Conservation (phyloP, 23 tunicate species). For the Halocynthia roretzi region DNA sequence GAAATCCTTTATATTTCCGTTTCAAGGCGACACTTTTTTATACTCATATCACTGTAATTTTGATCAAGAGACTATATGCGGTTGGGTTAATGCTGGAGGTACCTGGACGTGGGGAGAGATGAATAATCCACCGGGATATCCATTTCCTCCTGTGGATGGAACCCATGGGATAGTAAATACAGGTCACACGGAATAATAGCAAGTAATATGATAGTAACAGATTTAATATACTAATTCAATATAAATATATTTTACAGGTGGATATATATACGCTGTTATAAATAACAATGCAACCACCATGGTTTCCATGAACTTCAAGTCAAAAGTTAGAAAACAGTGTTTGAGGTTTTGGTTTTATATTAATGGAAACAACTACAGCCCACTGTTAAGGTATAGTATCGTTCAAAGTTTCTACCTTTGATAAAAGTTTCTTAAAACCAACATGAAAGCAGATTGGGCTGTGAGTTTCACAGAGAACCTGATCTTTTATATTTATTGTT, state of each 20-base stretch:
- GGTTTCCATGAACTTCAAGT: neutral
- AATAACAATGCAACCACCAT: neutral
- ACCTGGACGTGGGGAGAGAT: slow-evolving; percentile 4
- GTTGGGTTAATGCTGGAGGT: slow-evolving; percentile 15
- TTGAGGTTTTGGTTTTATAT: slow-evolving; percentile 4
- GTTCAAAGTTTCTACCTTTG: too few relatives aligned
- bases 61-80: slow-evolving; percentile 56
- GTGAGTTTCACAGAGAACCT: too few relatives aligned
- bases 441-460: too few relatives aligned
- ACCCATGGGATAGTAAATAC: neutral
- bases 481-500: too few relatives aligned
- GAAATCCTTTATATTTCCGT: too few relatives aligned
- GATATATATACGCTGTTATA: neutral
- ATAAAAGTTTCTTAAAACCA: too few relatives aligned
- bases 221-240: neutral
- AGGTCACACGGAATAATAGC: neutral
- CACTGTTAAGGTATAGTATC: too few relatives aligned
- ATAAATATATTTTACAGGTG: neutral
- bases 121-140: neutral
- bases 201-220: neutral
- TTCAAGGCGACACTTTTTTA: slow-evolving; percentile 62
- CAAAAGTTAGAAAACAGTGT: neutral
- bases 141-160: neutral
- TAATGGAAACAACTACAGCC: too few relatives aligned
- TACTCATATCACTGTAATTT: slow-evolving; percentile 64